Conservation (phyloP, 2,888 invertebrate species). For the Apamea epomidion region DNA sequence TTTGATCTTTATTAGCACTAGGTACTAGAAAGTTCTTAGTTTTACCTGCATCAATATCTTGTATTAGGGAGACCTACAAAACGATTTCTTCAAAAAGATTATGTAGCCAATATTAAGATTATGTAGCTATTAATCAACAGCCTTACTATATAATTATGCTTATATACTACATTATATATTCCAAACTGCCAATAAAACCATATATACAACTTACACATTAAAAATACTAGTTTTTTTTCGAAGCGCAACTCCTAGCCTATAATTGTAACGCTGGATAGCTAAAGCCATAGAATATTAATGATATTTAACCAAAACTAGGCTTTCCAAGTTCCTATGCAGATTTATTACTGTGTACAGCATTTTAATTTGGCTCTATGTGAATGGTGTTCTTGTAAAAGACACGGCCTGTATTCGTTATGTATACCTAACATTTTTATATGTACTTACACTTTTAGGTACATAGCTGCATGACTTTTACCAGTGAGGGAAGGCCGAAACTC, state of each 20-base stretch:
- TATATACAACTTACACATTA: not conserved
- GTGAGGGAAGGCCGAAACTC: too few species aligned
- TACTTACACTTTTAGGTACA: too few species aligned
- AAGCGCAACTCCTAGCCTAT: conserved; percentile 1
- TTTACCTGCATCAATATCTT: too few species aligned
- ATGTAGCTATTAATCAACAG: not conserved
- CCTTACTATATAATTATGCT: conserved; percentile 9
- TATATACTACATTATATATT: conserved; percentile 12
- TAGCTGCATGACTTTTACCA: too few species aligned
- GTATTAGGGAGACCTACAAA: not conserved
- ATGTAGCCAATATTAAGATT: not conserved
- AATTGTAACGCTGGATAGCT: conserved; percentile 3
- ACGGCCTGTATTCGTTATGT: conserved; percentile 11
- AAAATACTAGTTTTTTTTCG: conserved; percentile 12
- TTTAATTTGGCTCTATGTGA: conserved; percentile 10
- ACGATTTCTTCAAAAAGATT: not conserved
- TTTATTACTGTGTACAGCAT: conserved; percentile 37
- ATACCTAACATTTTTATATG: too few species aligned
- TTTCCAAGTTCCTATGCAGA: conserved; percentile 32
- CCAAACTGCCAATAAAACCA: conserved; percentile 12
- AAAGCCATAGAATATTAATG: conserved; percentile 46
- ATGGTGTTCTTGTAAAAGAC: conserved; percentile 7
- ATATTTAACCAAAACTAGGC: conserved; percentile 9
- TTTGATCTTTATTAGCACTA: too few species aligned
- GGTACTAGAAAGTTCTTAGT: too few species aligned